Percentiles rank a stretch among this genome's conserved stretches.
phyloP scores from a whole-genome alignment of 1,140 invertebrate genomes.

The Thalassaphorura encarpata region DNA sequence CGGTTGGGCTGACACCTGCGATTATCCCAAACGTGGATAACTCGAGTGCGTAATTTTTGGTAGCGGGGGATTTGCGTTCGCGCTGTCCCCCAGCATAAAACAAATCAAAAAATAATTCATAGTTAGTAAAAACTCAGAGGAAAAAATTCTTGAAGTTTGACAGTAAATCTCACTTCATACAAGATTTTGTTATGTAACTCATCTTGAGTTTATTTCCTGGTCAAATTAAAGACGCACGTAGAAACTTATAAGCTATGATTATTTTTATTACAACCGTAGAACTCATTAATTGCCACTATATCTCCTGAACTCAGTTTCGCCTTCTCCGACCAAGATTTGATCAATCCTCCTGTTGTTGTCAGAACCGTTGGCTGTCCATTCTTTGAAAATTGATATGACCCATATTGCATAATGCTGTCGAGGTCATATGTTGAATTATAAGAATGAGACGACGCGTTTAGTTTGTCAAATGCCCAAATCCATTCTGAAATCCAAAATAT shows the following conservation, averaged over 20 bases:
- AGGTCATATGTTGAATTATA: not conserved
- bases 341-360: not conserved
- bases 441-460: not conserved
- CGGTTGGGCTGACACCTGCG: slow-evolving; percentile 36
- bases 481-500: not conserved
- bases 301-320: not conserved
- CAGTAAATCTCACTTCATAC: no score
- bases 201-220: no score
- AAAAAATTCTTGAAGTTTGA: no score
- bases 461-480: not conserved
- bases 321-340: not conserved
- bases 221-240: no score
- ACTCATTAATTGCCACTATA: not conserved
- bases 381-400: not conserved
- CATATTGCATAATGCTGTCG: slow-evolving; percentile 11
- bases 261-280: slow-evolving; percentile 3
- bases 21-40: slow-evolving; percentile 58
- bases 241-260: no score
- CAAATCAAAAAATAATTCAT: no score
- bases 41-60: slow-evolving; percentile 58
- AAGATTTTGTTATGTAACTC: no score
- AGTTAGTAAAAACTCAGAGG: no score
- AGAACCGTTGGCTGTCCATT: slow-evolving; percentile 5
- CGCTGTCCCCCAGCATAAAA: no score
- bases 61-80: slow-evolving; percentile 52